These are phyloP conservation scores for Sebastes hopkinsi DNA, from an alignment of 2,797 vertebrate species.

Conservation along the genomic window DNA sequence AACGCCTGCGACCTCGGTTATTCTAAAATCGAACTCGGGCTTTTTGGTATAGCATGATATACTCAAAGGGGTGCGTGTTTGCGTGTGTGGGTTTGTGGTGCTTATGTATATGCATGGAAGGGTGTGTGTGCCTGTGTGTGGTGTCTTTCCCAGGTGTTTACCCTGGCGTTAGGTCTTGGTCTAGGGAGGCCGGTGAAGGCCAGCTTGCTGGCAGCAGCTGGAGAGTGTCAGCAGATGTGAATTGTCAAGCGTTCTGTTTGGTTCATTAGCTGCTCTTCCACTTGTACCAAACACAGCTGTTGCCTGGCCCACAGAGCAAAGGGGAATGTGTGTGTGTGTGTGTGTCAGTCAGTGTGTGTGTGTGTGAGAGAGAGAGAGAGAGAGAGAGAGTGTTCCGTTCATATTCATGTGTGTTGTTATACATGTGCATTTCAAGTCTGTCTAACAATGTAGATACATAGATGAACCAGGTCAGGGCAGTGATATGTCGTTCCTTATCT, in stretches of 20 bases:
- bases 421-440: conserved; percentile 13
- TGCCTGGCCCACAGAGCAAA: conserved; percentile 76
- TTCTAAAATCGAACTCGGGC: background rate
- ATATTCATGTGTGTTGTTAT: conserved; percentile 2
- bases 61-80: background rate
- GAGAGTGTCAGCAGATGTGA: conserved; percentile 82
- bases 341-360: background rate
- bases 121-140: background rate
- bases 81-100: background rate
- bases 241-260: conserved; percentile 75
- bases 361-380: background rate
- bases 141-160: conserved; percentile 62
- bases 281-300: conserved; percentile 72
- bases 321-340: conserved; percentile 33
- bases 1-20: conserved; percentile 6
- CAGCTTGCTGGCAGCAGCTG: conserved; percentile 72
- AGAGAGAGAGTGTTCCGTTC: background rate
- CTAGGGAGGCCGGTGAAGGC: conserved; percentile 56
- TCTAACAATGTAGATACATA: background rate
- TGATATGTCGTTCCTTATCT: conserved; percentile 6
- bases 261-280: conserved; percentile 78
- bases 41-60: background rate
- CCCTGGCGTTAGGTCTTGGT: conserved; percentile 64
- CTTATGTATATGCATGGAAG: background rate
- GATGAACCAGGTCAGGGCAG: conserved; percentile 1